Evolutionary conservation across 1,140 invertebrate species (phyloP).

Genomic region (Drosophila pandora): DNA sequence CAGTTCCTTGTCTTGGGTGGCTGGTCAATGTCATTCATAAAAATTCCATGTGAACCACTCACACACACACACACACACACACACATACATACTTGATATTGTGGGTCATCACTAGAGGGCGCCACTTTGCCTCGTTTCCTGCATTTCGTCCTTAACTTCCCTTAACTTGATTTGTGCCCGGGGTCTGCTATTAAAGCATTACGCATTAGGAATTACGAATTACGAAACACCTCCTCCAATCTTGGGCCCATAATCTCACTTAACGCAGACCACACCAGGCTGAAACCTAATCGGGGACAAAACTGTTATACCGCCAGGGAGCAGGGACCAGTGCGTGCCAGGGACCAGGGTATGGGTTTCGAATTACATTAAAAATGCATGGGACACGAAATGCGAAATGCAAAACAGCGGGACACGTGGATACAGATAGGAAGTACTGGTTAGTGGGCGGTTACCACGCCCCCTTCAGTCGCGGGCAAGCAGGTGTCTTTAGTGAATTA

Average conservation of each 20-base stretch:
- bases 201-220: conserved; percentile 9
- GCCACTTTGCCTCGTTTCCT: conserved; percentile 15
- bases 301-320: conserved; percentile 43
- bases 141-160: background rate
- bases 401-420: conserved; percentile 22
- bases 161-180: conserved; percentile 30
- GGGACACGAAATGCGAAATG: conserved; percentile 32
- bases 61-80: conserved; percentile 21
- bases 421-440: background rate
- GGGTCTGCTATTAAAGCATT: conserved; percentile 50
- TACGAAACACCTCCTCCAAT: conserved; percentile 44
- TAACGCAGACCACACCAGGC: conserved; percentile 17
- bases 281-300: conserved; percentile 32
- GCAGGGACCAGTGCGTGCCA: background rate
- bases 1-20: conserved; percentile 28
- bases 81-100: conserved; percentile 32
- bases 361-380: conserved; percentile 43
- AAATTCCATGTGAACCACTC: conserved; percentile 65
- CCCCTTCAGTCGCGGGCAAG: background rate
- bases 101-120: conserved; percentile 73
- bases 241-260: conserved; percentile 28
- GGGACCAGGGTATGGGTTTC: background rate
- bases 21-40: conserved; percentile 79
- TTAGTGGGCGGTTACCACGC: conserved; percentile 1
- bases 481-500: conserved; percentile 43